phyloP scores from a whole-genome alignment of 1,140 invertebrate species.

The Pseudachorutes palmiensis region DNA sequence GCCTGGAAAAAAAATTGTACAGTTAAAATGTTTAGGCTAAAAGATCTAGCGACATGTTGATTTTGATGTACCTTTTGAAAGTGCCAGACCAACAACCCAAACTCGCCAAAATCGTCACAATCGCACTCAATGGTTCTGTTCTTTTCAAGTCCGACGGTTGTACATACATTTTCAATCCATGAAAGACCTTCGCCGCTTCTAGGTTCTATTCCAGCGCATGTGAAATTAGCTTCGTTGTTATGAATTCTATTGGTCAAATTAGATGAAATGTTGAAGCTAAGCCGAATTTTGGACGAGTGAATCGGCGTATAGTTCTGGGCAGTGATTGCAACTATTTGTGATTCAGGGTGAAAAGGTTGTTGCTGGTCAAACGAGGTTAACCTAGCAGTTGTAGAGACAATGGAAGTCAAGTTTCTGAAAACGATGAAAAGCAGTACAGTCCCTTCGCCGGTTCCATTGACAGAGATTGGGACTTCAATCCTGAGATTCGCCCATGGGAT shows the following conservation, averaged over 20 bases:
- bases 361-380: neutral
- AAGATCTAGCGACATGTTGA: no score
- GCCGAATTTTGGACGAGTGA: neutral
- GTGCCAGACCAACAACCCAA: slow-evolving; percentile 14
- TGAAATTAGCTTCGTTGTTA: neutral
- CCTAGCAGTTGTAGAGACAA: neutral
- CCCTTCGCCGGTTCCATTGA: neutral
- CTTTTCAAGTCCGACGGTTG: neutral
- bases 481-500: slow-evolving; percentile 1
- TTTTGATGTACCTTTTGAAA: slow-evolving; percentile 12
- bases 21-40: neutral
- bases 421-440: slow-evolving; percentile 1
- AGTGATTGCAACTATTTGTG: neutral
- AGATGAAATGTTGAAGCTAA: neutral
- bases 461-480: neutral
- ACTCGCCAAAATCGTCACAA: slow-evolving; percentile 27
- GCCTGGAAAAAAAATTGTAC: slow-evolving; percentile 12
- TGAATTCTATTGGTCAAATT: neutral
- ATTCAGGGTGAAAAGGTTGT: neutral
- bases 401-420: slow-evolving; percentile 2
- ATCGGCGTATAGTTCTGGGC: neutral
- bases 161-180: neutral
- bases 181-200: neutral
- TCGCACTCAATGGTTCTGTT: slow-evolving; percentile 23
- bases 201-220: neutral